Evolutionary conservation across 92 coral and sea anemone genomes (phyloP), one percentile per base, ranked within the genome.

Genomic region (Anthopleura xanthogrammica): DNA sequence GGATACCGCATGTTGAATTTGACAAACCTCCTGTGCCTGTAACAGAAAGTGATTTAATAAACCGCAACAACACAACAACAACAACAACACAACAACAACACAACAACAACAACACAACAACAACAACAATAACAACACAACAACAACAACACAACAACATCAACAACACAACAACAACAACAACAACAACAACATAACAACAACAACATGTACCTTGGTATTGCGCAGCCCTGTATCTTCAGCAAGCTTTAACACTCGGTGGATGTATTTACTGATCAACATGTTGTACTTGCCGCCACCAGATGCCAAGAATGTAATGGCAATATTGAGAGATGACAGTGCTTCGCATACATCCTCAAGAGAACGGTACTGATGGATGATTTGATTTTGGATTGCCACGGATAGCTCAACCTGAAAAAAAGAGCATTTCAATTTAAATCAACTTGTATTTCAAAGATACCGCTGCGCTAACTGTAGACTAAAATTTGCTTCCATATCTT

Each of bases 1-100:
- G 41, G 91, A 90, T 74, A 92, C 76, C 41, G 90, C 60, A 76
- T 92, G 89, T 62, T 60, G 62, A 54, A 92, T 75, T 71, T 85
- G 79, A 79, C 92, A 91, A 68, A 60, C 83, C 71, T 91, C 92
- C 50, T 81, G 83, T 17, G 86, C 95, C 95, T 68, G 74, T 68
- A 68, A 24, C 42, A 68, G 8, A 22, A 68, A 68, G 3, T 7
- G 17, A 9, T 7, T 22, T 8, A 8, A 22, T 3, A 29, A 12
- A n/a, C 41, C 42, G 7, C 40, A 65, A 23, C 7, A 29, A 29
- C 36, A 29, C 36, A 29, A 29, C 36, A 29, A 29, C 36, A 29
- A 29, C 36, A 29, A 29, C 36, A 29, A 29, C 36, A 29, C 36
- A 29, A n/a, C n/a, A n/a, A n/a, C n/a, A 29, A 29, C 0, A 29